Evolutionary conservation across 2,113 vertebrate genomes (phyloP).

Genomic region (Periophthalmus modestus): DNA sequence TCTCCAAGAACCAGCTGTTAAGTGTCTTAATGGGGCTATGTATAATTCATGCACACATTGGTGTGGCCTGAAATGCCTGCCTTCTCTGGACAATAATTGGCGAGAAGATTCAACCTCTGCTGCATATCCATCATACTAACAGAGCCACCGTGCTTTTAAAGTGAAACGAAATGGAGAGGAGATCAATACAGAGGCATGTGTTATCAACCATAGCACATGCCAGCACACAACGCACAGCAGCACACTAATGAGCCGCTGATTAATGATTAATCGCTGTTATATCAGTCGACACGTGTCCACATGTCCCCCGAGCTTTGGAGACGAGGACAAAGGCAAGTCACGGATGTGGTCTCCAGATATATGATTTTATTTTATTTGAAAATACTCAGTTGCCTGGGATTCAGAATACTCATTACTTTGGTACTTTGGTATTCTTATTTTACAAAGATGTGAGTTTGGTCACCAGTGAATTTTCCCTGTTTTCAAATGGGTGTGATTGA

Average conservation of each 20-base stretch:
- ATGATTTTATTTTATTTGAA: background rate
- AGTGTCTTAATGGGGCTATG: conserved; percentile 64
- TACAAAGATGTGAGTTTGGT: too few relatives aligned
- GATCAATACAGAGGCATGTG: conserved; percentile 27
- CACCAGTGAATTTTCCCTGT: too few relatives aligned
- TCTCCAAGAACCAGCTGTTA: conserved; percentile 61
- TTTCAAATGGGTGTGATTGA: too few relatives aligned
- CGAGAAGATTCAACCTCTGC: conserved; percentile 31
- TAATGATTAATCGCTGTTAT: conserved; percentile 1
- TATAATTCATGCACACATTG: conserved; percentile 60
- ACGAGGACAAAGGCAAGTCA: conserved; percentile 7
- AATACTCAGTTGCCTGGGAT: background rate
- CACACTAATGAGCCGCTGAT: conserved; percentile 31
- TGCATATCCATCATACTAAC: conserved; percentile 7
- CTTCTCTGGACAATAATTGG: conserved; percentile 50
- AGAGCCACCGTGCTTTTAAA: background rate
- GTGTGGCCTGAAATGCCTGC: conserved; percentile 37
- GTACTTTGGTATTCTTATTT: too few relatives aligned
- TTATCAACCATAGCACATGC: conserved; percentile 37
- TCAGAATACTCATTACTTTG: too few relatives aligned
- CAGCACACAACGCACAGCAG: conserved; percentile 15
- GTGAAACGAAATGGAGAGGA: background rate
- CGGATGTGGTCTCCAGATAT: background rate
- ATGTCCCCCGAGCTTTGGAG: conserved; percentile 11
- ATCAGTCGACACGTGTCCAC: background rate